Base-by-base conservation (phyloP, 1,140 invertebrate genomes). In the Hypothenemus hampei region DNA sequence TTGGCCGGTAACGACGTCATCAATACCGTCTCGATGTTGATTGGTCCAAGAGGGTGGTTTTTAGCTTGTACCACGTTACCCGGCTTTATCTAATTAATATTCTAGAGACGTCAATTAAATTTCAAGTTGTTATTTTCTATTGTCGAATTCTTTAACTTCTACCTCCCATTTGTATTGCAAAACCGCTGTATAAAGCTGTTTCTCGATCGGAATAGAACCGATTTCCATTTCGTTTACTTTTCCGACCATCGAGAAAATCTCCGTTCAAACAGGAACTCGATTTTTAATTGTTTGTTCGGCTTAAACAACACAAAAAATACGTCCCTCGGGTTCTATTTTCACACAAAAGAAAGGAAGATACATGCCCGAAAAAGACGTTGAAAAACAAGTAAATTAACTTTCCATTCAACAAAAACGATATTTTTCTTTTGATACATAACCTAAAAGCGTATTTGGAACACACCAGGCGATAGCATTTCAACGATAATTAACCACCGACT, bases 241-340 rank as follows among this genome's bases (percentile, higher is more conserved):
- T 7, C 52, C 33, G 43, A 23, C 52, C 52, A 46, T 46, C 52
- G 43, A 39, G 43, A 54, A 54, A 54, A 54, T 46, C 52, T 18
- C 31, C 40, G 22, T 6, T 15, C 43, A 46, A 46, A 54, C 52
- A 54, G 20, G 33, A 43, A 54, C 39, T 47, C 41, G 40, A 45
- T 53, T 53, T 53, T 53, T 53, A 26, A 53, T 53, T 53, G 50
- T 53, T 53, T 53, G 41, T 41, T 19, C 37, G 13, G 41, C 44
- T 45, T 53, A 53, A 53, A 53, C 33, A 53, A 23, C 18, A 22
- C 20, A 45, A 45, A 53, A 53, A 44, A n/a, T n/a, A n/a, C n/a
- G n/a, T n/a, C n/a, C n/a, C n/a, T n/a, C n/a, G 50, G 50, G 39
- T 53, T 53, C 45, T 45, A 45, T 53, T 45, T 45, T 40, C 35